phyloP scores from a whole-genome alignment of 2,113 vertebrate species.

The Promerops cafer region DNA sequence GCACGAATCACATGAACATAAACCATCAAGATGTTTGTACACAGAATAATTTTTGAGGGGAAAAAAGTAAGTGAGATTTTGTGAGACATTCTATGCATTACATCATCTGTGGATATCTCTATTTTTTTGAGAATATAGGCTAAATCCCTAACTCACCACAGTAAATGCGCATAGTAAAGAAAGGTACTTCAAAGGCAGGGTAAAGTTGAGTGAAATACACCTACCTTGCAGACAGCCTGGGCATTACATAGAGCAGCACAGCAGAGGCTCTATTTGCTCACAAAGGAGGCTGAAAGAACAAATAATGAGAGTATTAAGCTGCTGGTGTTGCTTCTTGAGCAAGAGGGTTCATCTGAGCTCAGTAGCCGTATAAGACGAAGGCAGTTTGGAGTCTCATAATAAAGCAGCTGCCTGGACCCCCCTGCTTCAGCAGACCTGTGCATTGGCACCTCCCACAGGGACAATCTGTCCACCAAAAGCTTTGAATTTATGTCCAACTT shows the following conservation, averaged over 20 bases:
- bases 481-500: background rate
- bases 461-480: background rate
- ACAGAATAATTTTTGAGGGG: background rate
- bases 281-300: background rate
- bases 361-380: background rate
- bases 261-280: background rate
- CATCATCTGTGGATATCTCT: background rate
- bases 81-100: background rate
- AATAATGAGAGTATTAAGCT: background rate
- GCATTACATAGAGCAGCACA: background rate
- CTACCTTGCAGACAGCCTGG: background rate
- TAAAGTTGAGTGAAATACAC: background rate
- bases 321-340: background rate
- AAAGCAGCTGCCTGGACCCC: background rate
- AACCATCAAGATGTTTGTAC: background rate
- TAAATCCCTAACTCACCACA: background rate
- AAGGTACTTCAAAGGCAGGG: background rate
- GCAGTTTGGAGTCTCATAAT: background rate
- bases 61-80: background rate
- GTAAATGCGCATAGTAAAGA: background rate
- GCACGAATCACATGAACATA: background rate
- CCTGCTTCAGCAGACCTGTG: background rate
- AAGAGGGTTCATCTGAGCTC: background rate
- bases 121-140: background rate
- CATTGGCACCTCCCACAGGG: background rate